phyloP scores from a whole-genome alignment of 2,888 invertebrate species.

The Noctua janthina region DNA sequence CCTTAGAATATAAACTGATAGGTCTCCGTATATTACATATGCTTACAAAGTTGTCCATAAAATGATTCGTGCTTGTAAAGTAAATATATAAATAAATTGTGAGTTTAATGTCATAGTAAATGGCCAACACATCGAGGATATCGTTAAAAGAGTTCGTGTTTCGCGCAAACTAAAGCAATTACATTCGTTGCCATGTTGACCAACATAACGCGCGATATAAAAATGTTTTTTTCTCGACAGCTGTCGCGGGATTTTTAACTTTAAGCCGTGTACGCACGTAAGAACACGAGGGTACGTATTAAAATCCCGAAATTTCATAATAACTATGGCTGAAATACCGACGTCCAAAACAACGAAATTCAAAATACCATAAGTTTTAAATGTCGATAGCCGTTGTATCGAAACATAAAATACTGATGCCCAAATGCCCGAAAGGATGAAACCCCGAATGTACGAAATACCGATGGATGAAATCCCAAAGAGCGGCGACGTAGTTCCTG shows the following conservation, averaged over 20 bases:
- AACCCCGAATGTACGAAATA: too few relatives aligned
- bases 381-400: too few relatives aligned
- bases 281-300: too few relatives aligned
- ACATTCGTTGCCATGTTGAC: slow-evolving; percentile 62
- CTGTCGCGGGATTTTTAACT: slow-evolving; percentile 23
- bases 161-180: slow-evolving; percentile 79
- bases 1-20: slow-evolving; percentile 4
- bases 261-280: too few relatives aligned
- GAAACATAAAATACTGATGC: too few relatives aligned
- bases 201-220: slow-evolving; percentile 44
- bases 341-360: too few relatives aligned
- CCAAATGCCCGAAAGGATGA: too few relatives aligned
- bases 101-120: slow-evolving; percentile 45
- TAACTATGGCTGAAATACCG: too few relatives aligned
- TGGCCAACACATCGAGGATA: slow-evolving; percentile 32
- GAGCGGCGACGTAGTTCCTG: too few relatives aligned
- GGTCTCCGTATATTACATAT: neutral
- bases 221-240: slow-evolving; percentile 30
- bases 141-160: slow-evolving; percentile 71
- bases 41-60: neutral
- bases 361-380: too few relatives aligned
- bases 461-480: too few relatives aligned
- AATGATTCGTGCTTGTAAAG: slow-evolving; percentile 17
- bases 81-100: slow-evolving; percentile 34
- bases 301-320: too few relatives aligned